Evolutionary conservation across 2,113 vertebrate genomes (phyloP).

Genomic region (Vulpes lagopus): DNA sequence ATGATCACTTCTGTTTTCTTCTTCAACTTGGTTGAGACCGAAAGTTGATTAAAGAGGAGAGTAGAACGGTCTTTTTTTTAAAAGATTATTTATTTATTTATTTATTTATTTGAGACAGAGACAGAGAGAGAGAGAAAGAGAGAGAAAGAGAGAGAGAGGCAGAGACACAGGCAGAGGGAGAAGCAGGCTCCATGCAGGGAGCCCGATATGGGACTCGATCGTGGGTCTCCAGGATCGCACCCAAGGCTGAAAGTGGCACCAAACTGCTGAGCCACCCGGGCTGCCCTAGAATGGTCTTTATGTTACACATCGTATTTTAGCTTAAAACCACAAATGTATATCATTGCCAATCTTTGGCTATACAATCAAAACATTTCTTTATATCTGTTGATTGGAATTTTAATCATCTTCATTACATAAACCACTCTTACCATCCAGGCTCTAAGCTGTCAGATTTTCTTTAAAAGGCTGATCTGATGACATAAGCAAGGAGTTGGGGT

Average conservation of each 20-base stretch:
- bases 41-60: not conserved
- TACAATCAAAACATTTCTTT: not conserved
- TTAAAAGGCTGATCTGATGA: not conserved
- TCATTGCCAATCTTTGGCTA: not conserved
- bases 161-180: too few species aligned
- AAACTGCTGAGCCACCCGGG: too few species aligned
- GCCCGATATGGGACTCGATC: too few species aligned
- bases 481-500: not conserved
- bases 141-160: too few species aligned
- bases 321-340: not conserved
- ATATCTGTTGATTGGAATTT: not conserved
- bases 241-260: too few species aligned
- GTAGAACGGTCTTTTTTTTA: not conserved
- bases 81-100: too few species aligned
- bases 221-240: too few species aligned
- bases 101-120: too few species aligned
- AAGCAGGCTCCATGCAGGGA: too few species aligned
- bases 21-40: not conserved
- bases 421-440: not conserved
- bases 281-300: too few species aligned
- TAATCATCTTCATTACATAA: not conserved
- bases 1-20: not conserved
- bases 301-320: not conserved
- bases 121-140: too few species aligned
- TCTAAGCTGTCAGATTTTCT: not conserved